Evolutionary conservation across 1,140 invertebrate species (phyloP).

Genomic region (Brachionus calyciflorus): DNA sequence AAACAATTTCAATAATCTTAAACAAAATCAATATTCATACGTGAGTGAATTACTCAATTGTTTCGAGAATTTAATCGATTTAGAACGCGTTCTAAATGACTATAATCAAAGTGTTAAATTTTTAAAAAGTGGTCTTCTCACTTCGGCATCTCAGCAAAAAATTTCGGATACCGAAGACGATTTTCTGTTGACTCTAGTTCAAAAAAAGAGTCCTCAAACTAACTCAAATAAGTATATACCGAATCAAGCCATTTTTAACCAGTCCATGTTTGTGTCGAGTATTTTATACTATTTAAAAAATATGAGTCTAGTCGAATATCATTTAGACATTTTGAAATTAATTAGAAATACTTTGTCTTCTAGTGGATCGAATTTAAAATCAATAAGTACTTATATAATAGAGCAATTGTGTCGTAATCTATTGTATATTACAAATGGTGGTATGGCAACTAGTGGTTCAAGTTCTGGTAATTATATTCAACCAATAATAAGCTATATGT

Average conservation of each 20-base stretch:
- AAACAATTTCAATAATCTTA: background rate
- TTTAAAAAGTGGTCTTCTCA: slow-evolving; percentile 41
- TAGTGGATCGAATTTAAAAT: slow-evolving; percentile 71
- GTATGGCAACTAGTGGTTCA: background rate
- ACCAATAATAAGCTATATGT: slow-evolving; percentile 17
- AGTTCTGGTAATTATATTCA: slow-evolving; percentile 29
- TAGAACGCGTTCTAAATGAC: slow-evolving; percentile 14
- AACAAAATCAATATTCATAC: background rate
- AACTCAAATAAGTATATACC: slow-evolving; percentile 49
- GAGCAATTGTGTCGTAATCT: slow-evolving; percentile 80
- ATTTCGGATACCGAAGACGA: background rate
- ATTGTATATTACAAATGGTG: slow-evolving; percentile 63
- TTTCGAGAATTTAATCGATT: slow-evolving; percentile 24
- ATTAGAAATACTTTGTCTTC: slow-evolving; percentile 74
- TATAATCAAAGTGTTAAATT: background rate
- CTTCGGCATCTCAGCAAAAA: slow-evolving; percentile 43
- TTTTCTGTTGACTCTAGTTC: slow-evolving; percentile 1
- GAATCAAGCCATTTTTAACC: slow-evolving; percentile 60
- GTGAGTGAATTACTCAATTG: slow-evolving; percentile 2
- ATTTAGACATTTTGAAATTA: slow-evolving; percentile 75
- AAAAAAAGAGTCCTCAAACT: background rate
- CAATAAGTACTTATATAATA: slow-evolving; percentile 73
- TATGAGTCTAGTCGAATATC: slow-evolving; percentile 64
- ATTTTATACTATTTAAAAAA: slow-evolving; percentile 72
- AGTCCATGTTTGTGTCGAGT: slow-evolving; percentile 80